A percentile compares a stretch with the other conserved stretches of the same genome.
phyloP scores from a whole-genome alignment of 2,888 invertebrate genomes.

The Watsonalla binaria region DNA sequence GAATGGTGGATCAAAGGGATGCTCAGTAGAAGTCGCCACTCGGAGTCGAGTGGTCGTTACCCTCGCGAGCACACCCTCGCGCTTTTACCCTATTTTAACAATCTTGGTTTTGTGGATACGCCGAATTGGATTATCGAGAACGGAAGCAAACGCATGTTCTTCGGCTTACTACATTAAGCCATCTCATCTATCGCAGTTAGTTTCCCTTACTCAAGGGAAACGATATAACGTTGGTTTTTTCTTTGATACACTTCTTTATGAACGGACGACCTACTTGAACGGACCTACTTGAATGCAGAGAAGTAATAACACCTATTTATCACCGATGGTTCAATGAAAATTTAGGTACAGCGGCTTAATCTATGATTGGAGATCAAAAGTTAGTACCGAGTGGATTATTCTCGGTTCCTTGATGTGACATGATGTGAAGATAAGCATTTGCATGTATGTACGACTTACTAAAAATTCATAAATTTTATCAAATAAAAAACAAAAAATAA shows the following conservation, averaged over 20 bases:
- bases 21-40: constrained; percentile 58
- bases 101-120: constrained; percentile 39
- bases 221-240: background rate
- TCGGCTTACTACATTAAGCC: constrained; percentile 11
- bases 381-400: too few species aligned
- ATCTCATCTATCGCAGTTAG: constrained; percentile 15
- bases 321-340: too few species aligned
- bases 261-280: background rate
- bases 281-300: too few species aligned
- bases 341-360: too few species aligned
- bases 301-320: too few species aligned
- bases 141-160: constrained; percentile 16
- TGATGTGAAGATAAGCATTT: too few species aligned
- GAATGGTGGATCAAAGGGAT: constrained; percentile 66
- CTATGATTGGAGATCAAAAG: too few species aligned
- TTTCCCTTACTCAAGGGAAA: too few species aligned
- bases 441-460: too few species aligned
- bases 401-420: too few species aligned
- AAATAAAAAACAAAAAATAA: too few species aligned
- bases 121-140: constrained; percentile 40
- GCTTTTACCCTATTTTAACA: constrained; percentile 47
- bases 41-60: constrained; percentile 50
- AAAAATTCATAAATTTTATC: too few species aligned
- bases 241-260: background rate
- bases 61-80: constrained; percentile 38